Conservation (phyloP, 2,888 invertebrate genomes). For the Lathronympha strigana region DNA sequence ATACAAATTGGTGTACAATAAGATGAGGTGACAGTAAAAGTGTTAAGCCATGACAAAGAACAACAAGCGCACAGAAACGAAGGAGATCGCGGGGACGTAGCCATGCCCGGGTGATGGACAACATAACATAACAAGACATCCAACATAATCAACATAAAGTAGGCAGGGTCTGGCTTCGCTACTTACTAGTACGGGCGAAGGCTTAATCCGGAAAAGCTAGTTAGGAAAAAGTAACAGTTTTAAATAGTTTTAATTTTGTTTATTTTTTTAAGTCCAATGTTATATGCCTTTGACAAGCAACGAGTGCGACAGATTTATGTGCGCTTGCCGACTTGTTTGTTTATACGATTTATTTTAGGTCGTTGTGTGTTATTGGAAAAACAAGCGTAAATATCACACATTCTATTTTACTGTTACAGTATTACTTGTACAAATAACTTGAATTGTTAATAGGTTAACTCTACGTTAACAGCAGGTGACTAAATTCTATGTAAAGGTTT, state of each 20-base stretch:
- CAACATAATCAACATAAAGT: conserved; percentile 66
- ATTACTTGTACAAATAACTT: conserved; percentile 21
- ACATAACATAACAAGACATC: conserved; percentile 55
- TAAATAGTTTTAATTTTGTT: conserved; percentile 58
- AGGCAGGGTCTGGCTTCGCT: conserved; percentile 82
- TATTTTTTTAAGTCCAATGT: conserved; percentile 63
- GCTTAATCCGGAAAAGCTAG: conserved; percentile 99
- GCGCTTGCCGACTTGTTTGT: conserved; percentile 77
- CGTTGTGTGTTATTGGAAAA: conserved; percentile 57
- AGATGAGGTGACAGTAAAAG: conserved; percentile 47
- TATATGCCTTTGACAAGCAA: conserved; percentile 70
- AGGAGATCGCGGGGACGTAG: conserved; percentile 70
- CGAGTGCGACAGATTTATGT: conserved; percentile 67
- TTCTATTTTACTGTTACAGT: conserved; percentile 38
- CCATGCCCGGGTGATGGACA: conserved; percentile 77
- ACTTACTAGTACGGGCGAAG: conserved; percentile 99
- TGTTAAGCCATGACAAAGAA: conserved; percentile 74
- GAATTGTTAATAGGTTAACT: conserved; percentile 7
- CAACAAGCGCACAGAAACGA: conserved; percentile 84
- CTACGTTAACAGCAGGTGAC: conserved; percentile 22
- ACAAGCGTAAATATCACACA: conserved; percentile 74
- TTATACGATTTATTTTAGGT: conserved; percentile 54
- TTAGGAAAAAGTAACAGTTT: conserved; percentile 79
- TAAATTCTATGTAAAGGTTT: conserved; percentile 29
- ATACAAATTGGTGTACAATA: conserved; percentile 14